Base-by-base conservation (phyloP, 2,888 invertebrate species). In the Arge pagana region DNA sequence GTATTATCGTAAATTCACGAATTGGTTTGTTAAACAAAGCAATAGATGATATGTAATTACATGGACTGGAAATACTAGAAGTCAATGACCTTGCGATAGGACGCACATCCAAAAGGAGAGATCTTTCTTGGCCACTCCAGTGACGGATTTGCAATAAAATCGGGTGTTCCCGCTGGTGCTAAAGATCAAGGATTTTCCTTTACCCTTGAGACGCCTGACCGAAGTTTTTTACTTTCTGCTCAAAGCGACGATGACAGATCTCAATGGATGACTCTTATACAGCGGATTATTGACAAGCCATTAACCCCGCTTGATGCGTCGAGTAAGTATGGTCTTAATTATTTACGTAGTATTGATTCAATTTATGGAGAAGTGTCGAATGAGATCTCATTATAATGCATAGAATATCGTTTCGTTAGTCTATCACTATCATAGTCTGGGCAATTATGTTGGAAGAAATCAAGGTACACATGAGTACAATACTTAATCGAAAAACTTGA, bases 81-180 rank as follows among this genome's bases (percentile, higher is more conserved):
- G n/a, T n/a, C n/a, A n/a, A n/a, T n/a, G n/a, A n/a, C n/a, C n/a
- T 23, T 55, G 13, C 63, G 61, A 7, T 66, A 84, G 83, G 91
- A 92, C 68, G 90, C 93, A 2, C 89, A 89, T 78, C 92, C 94
- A 0, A 93, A 93, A 78, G 93, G 93, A 41, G 93, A 94, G 80
- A 89, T 94, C 62, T 93, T 93, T 76, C 79, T 94, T 61, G 93
- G 93, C 71, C 84, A 89, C 68, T 82, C 82, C 68, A 82, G 87
- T 57, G 89, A 89, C 65, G 90, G 90, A 1, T 93, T 87, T 73
- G 83, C 84, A 54, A 84, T 93, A 26, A 82, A 85, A 61, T 82
- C 86, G 36, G 88, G 88, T 16, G 84, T 85, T 10, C 82, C 84
- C 2, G 78, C 80, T 0, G 85, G 85, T 48, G 87, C 87, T 58